Percentiles rank a stretch among this genome's conserved stretches.
These are phyloP conservation scores for Polypterus senegalus DNA, from an alignment of 2,113 vertebrate genomes.

Conservation along the genomic window DNA sequence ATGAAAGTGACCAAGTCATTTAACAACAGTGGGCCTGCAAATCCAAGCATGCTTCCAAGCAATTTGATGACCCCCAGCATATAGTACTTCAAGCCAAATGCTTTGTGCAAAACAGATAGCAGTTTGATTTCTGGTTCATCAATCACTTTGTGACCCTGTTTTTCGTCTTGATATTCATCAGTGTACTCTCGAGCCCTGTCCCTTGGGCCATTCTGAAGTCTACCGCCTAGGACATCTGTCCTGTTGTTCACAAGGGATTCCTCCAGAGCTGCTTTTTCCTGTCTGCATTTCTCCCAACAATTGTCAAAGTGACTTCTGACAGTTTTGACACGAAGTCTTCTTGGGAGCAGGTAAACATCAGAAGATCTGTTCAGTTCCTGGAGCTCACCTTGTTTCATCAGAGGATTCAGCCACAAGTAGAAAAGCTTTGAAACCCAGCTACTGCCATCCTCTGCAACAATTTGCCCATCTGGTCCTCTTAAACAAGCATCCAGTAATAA, in stretches of 20 bases:
- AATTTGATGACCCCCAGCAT: constrained; percentile 70
- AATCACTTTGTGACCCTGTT: constrained; percentile 11
- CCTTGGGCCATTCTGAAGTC: constrained; percentile 26
- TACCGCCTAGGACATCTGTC: constrained; percentile 24
- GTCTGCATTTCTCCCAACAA: constrained; percentile 53
- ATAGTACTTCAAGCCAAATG: constrained; percentile 68
- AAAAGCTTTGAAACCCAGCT: constrained; percentile 75
- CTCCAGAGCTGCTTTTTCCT: constrained; percentile 1
- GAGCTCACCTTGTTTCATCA: constrained; percentile 58
- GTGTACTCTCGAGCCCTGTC: constrained; percentile 16
- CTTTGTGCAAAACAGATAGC: constrained; percentile 55
- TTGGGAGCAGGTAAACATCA: constrained; percentile 65
- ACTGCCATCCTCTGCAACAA: constrained; percentile 74
- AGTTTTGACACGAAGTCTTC: constrained; percentile 45
- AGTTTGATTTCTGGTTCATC: constrained; percentile 36
- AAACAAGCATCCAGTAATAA: constrained; percentile 34
- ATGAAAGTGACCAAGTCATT: constrained; percentile 74
- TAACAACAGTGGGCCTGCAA: constrained; percentile 77
- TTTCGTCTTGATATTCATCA: neutral
- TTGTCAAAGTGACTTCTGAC: constrained; percentile 51
- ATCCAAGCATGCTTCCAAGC: constrained; percentile 51
- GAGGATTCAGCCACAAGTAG: constrained; percentile 76
- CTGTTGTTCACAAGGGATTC: constrained; percentile 24
- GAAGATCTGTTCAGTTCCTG: constrained; percentile 52
- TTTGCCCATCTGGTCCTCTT: constrained; percentile 33